Evolutionary conservation across 1,140 invertebrate species (phyloP).

Genomic region (Nymphalis io): DNA sequence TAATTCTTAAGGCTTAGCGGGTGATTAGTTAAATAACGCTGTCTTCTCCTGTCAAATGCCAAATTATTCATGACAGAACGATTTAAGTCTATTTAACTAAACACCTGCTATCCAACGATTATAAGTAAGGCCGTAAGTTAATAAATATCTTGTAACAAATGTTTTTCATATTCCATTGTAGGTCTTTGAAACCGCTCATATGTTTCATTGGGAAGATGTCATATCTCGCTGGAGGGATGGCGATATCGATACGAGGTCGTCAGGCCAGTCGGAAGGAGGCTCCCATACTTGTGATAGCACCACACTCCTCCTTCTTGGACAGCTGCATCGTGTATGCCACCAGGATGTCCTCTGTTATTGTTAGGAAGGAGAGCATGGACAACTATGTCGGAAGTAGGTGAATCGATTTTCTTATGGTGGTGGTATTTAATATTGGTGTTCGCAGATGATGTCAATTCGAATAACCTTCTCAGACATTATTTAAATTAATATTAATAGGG

Average conservation of each 20-base stretch:
- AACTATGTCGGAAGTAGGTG: slow-evolving; percentile 92
- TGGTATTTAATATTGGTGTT: slow-evolving; percentile 32
- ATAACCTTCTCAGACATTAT: neutral
- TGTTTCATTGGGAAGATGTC: slow-evolving; percentile 87
- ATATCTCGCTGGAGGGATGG: slow-evolving; percentile 89
- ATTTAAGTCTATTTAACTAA: too few relatives aligned
- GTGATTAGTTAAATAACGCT: too few relatives aligned
- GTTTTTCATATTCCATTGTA: slow-evolving; percentile 50
- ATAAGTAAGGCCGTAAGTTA: too few relatives aligned
- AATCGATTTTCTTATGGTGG: slow-evolving; percentile 37
- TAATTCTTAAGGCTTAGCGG: too few relatives aligned
- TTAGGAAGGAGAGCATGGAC: slow-evolving; percentile 88
- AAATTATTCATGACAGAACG: too few relatives aligned
- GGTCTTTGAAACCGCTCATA: slow-evolving; percentile 83
- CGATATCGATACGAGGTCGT: slow-evolving; percentile 87
- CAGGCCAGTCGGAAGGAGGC: slow-evolving; percentile 88
- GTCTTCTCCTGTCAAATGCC: too few relatives aligned
- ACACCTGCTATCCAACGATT: too few relatives aligned
- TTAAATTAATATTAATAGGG: too few relatives aligned
- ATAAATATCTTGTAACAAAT: neutral
- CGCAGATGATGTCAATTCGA: neutral
- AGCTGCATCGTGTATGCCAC: slow-evolving; percentile 90
- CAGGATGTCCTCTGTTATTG: slow-evolving; percentile 89
- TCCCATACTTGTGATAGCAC: slow-evolving; percentile 91
- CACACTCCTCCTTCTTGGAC: slow-evolving; percentile 93